Percentiles rank a stretch among this genome's conserved stretches.
These are phyloP conservation scores for Neoaliturus tenellus DNA, from an alignment of 2,888 invertebrate species.

Conservation along the genomic window DNA sequence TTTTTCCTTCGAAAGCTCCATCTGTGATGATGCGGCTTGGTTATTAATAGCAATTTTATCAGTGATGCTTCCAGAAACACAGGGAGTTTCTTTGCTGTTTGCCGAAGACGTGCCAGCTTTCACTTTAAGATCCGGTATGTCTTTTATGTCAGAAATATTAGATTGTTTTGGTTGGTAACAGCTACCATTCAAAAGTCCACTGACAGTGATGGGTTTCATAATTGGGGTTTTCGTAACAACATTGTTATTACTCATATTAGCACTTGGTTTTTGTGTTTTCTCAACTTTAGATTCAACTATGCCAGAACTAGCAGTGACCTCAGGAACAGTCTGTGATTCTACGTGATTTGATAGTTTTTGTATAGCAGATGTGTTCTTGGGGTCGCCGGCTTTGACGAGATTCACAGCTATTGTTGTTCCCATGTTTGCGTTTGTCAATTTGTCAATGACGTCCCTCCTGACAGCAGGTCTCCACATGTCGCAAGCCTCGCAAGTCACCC, in stretches of 20 bases:
- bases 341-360: background rate
- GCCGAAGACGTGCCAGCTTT: background rate
- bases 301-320: background rate
- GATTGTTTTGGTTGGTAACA: conserved; percentile 9
- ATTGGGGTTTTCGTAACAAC: background rate
- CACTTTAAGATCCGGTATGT: background rate
- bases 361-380: background rate
- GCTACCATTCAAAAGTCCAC: conserved; percentile 23
- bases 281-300: background rate
- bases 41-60: background rate
- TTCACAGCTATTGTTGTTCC: conserved; percentile 36
- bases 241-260: background rate
- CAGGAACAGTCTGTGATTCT: background rate
- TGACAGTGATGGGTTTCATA: conserved; percentile 21
- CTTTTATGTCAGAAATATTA: background rate
- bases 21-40: background rate
- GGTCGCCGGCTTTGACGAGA: conserved; percentile 13
- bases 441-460: conserved; percentile 39
- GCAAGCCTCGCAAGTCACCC: conserved; percentile 80
- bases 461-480: conserved; percentile 73
- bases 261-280: background rate
- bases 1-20: background rate
- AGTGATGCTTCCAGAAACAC: background rate
- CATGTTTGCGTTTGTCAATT: conserved; percentile 51
- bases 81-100: background rate